Evolutionary conservation across 2,113 vertebrate species (phyloP).

Genomic region (Trogon melanurus): DNA sequence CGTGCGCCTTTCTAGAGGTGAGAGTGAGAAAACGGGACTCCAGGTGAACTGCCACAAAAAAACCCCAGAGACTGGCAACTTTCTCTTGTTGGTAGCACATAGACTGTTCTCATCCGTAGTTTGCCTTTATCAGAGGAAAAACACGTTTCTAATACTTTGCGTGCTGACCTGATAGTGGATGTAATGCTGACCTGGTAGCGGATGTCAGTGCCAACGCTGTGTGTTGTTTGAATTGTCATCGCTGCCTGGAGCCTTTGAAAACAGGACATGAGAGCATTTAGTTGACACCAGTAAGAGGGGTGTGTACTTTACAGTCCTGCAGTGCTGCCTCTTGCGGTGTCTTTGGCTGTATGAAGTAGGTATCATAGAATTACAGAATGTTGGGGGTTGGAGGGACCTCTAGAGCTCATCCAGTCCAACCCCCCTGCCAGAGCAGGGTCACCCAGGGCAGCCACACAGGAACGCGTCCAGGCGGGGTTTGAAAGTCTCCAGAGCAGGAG

Average conservation of each 20-base stretch:
- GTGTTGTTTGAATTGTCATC: not conserved
- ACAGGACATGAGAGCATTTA: not conserved
- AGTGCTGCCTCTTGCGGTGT: not conserved
- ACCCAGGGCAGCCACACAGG: too few species aligned
- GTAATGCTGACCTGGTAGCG: not conserved
- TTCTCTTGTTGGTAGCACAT: not conserved
- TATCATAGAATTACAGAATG: not conserved
- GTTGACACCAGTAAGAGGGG: not conserved
- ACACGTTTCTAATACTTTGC: not conserved
- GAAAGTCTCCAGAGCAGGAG: too few species aligned
- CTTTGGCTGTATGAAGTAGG: not conserved
- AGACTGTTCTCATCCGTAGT: not conserved
- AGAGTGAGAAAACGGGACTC: not conserved
- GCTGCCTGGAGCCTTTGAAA: not conserved
- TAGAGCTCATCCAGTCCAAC: too few species aligned
- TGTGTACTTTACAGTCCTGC: not conserved
- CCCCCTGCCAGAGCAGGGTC: too few species aligned
- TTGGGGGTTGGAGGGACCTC: too few species aligned
- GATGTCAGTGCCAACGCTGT: not conserved
- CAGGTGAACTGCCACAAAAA: not conserved
- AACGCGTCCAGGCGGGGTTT: too few species aligned
- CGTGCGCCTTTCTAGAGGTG: not conserved
- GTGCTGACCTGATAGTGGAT: not conserved
- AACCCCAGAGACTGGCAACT: not conserved
- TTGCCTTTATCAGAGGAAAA: not conserved